Evolutionary conservation across 37 sponge, comb jelly and placozoan genomes (phyloP), one percentile per base, ranked within the genome.

Genomic region (Crambe crambe): DNA sequence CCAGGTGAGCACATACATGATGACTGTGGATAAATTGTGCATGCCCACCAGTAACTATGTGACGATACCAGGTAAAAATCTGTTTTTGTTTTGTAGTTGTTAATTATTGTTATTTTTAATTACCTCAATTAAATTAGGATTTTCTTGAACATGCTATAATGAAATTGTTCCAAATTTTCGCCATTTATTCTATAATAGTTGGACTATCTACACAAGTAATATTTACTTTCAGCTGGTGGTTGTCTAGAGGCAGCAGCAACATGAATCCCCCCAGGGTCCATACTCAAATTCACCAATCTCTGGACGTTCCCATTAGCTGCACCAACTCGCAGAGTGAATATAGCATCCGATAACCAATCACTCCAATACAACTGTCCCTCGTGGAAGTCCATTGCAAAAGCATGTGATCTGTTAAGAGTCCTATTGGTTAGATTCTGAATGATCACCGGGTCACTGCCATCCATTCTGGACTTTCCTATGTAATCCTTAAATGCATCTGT

Each of bases 321-420:
- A 30, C 3, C 10, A 18, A 5, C 27, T 26, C 27, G 6, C 21
- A 25, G 27, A 60, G 61, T n/a, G 61, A 60, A 65, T 31, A 65
- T 65, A 31, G 66, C 34, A 30, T 65, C 66, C 3, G 3, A 3
- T 34, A 70, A 37, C 87, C 86, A 89, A 54, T 89, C 90, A 21
- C 80, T 76, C 83, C 86, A 93, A 51, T 89, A 93, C 5, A 90
- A 39, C 2, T 44, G n/a, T 26, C 71, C 74, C 25, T 68, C 73
- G 58, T 72, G 86, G 0, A 70, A 25, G 0, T 80, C 65, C 37
- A 93, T 63, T 0, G 83, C 39, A 38, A 73, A 90, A 15, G 94
- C 87, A 56, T 78, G 84, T 57, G 25, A 26, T 26, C 72, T 34
- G 30, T 65, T 42, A 6, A 42, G 23, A 17, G 30, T 8, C 4